Percentiles rank a stretch among this genome's conserved stretches.
Evolutionary conservation across 2,888 invertebrate species (phyloP).

Genomic region (Scotopteryx bipunctaria): DNA sequence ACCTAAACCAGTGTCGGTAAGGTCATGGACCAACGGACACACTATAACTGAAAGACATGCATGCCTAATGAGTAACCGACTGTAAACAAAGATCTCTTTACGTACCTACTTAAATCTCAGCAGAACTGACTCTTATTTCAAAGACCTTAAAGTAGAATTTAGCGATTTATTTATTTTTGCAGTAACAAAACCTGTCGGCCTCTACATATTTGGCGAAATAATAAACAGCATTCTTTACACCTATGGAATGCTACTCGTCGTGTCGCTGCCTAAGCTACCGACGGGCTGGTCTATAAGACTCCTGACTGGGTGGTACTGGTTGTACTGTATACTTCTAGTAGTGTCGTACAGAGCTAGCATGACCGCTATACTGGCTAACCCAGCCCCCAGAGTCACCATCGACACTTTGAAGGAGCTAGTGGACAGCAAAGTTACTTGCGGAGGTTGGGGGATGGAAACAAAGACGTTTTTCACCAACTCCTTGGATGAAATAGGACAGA

Average conservation of each 20-base stretch:
- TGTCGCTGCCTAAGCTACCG: slow-evolving; percentile 90
- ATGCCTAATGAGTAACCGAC: slow-evolving; percentile 10
- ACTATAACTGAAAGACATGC: neutral
- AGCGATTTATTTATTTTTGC: slow-evolving; percentile 45
- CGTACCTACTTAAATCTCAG: too few species aligned
- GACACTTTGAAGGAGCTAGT: slow-evolving; percentile 88
- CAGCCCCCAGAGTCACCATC: slow-evolving; percentile 90
- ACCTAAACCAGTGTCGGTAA: neutral
- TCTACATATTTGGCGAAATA: slow-evolving; percentile 88
- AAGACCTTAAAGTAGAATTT: slow-evolving; percentile 11
- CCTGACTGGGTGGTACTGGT: slow-evolving; percentile 94
- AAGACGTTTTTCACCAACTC: slow-evolving; percentile 88
- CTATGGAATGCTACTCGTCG: slow-evolving; percentile 91
- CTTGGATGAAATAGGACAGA: slow-evolving; percentile 85
- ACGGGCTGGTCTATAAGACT: slow-evolving; percentile 91
- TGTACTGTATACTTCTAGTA: slow-evolving; percentile 91
- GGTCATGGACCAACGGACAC: slow-evolving; percentile 2
- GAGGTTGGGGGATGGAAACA: slow-evolving; percentile 89
- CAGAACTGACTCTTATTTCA: slow-evolving; percentile 12
- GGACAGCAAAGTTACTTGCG: slow-evolving; percentile 85
- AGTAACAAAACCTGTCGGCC: slow-evolving; percentile 74
- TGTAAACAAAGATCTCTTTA: too few species aligned
- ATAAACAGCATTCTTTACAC: slow-evolving; percentile 90
- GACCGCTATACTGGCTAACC: slow-evolving; percentile 92
- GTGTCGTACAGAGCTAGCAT: slow-evolving; percentile 93